These are phyloP conservation scores for Rhadina sibilatrix DNA, from an alignment of 2,113 vertebrate species.

Conservation along the genomic window DNA sequence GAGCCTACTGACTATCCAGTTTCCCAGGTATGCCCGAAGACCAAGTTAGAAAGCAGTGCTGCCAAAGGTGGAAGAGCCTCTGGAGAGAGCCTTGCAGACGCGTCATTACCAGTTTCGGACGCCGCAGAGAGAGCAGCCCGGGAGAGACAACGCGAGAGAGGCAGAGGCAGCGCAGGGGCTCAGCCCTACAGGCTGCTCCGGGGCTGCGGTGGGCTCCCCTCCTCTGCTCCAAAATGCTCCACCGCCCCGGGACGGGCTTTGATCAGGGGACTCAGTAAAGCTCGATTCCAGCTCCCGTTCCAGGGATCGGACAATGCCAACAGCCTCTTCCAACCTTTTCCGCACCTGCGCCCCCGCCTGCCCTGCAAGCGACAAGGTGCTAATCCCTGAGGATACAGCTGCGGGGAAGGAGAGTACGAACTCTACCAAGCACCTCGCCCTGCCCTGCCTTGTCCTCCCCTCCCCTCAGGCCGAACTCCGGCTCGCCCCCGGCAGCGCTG, in stretches of 20 bases:
- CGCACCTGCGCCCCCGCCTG: rapidly evolving
- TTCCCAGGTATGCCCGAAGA: not conserved
- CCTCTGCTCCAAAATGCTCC: not conserved
- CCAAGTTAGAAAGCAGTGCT: not conserved
- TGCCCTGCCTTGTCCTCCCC: no score
- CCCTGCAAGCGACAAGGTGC: not conserved
- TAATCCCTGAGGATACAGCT: rapidly evolving
- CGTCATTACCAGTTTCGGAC: rapidly evolving
- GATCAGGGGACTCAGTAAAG: rapidly evolving
- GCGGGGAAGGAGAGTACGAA: not conserved
- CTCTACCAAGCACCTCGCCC: no score
- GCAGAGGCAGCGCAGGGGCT: not conserved
- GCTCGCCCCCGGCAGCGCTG: rapidly evolving
- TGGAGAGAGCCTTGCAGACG: not conserved
- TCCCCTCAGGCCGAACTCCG: rapidly evolving
- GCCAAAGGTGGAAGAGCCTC: not conserved
- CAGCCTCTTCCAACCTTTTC: rapidly evolving
- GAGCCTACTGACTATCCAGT: rapidly evolving
- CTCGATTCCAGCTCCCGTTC: rapidly evolving
- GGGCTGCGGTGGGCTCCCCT: not conserved
- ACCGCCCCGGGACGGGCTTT: rapidly evolving
- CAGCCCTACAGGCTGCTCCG: rapidly evolving
- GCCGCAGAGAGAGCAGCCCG: not conserved
- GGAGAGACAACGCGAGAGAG: not conserved
- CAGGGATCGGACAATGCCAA: rapidly evolving